Conservation (phyloP, 1,140 invertebrate genomes). For the Anoplophora glabripennis region DNA sequence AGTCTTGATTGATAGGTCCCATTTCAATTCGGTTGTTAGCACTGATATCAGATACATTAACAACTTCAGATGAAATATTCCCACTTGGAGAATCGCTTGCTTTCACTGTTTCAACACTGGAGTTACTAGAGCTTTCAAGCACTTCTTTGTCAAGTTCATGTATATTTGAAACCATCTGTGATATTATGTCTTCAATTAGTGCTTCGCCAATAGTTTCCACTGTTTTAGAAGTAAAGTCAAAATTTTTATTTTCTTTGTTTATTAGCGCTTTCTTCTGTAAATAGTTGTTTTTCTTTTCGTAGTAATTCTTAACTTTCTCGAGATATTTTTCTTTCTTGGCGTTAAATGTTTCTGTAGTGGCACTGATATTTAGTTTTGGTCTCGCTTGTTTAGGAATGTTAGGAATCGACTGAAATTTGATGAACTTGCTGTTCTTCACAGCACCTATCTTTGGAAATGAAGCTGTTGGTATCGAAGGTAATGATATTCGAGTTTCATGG, state of each 20-base stretch:
- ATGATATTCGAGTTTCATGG: background rate
- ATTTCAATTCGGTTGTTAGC: no score
- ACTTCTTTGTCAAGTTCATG: no score
- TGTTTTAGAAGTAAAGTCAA: no score
- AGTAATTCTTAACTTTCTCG: constrained; percentile 9
- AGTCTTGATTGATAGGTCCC: background rate
- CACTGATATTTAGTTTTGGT: background rate
- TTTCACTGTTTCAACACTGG: no score
- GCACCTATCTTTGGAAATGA: background rate
- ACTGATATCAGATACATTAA: no score
- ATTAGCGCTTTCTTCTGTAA: background rate
- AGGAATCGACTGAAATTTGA: constrained; percentile 4
- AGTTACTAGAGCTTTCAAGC: no score
- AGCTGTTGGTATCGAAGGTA: no score
- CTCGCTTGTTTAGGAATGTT: background rate
- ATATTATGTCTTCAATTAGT: no score
- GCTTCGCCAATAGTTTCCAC: no score
- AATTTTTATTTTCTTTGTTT: background rate
- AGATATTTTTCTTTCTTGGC: constrained; percentile 3
- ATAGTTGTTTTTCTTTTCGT: background rate
- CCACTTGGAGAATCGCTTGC: no score
- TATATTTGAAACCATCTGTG: no score
- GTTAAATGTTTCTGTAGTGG: background rate
- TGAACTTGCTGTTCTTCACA: constrained; percentile 3
- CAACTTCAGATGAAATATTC: no score